phyloP scores from a whole-genome alignment of 1,140 invertebrate species.

The Wiebesia pumilae region DNA sequence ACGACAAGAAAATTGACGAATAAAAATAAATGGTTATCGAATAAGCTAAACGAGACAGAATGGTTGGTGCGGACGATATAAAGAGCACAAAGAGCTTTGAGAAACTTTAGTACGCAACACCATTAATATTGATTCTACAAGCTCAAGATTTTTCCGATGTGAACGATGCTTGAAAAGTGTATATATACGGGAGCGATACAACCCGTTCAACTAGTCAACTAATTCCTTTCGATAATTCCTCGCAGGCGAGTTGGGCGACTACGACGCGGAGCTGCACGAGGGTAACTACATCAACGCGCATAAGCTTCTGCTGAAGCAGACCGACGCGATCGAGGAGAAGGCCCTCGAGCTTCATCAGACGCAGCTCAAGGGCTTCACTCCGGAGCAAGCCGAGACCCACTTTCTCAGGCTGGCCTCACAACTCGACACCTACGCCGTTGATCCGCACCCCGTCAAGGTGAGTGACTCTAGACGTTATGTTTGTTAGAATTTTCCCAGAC shows the following conservation, averaged over 20 bases:
- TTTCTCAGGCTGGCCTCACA: conserved; percentile 92
- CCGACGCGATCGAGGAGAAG: conserved; percentile 91
- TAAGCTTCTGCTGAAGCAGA: conserved; percentile 94
- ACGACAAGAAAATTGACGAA: background rate
- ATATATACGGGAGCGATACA: background rate
- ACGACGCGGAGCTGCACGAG: conserved; percentile 90
- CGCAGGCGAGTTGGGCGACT: conserved; percentile 94
- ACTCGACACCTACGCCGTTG: conserved; percentile 96
- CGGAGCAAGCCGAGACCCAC: conserved; percentile 85
- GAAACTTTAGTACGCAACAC: background rate
- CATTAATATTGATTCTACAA: background rate
- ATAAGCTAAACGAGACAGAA: background rate
- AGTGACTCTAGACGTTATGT: conserved; percentile 27
- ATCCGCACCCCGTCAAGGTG: conserved; percentile 98
- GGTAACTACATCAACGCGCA: conserved; percentile 94
- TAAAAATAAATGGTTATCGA: background rate
- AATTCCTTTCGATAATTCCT: background rate
- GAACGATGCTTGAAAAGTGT: background rate
- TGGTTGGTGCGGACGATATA: no score
- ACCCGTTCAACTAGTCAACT: background rate
- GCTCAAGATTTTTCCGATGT: background rate
- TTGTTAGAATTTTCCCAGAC: no score
- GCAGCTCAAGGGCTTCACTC: conserved; percentile 82
- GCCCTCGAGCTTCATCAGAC: conserved; percentile 92
- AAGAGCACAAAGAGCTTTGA: background rate